Conservation (phyloP, 53 echinoderm and acorn worm species). For the Arbacia lixula region DNA sequence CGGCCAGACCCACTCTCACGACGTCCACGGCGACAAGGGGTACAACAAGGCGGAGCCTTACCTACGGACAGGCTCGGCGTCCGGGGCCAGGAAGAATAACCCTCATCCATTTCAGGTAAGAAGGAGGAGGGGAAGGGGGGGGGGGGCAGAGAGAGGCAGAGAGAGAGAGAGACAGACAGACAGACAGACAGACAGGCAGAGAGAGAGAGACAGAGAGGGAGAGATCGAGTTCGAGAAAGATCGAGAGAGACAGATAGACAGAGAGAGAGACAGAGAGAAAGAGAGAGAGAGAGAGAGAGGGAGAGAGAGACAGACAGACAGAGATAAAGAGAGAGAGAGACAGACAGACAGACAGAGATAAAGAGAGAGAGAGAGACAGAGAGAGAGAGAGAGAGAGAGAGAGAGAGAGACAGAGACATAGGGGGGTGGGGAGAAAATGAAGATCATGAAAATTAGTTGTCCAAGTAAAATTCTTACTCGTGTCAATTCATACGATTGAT, state of each 20-base stretch:
- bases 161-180: not conserved
- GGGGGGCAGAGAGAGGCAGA: not conserved
- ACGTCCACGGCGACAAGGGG: conserved; percentile 74
- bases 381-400: not conserved
- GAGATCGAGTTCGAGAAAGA: not conserved
- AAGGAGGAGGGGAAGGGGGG: not conserved
- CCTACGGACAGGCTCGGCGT: conserved; percentile 82
- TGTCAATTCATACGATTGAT: too few species aligned
- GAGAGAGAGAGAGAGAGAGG: not conserved
- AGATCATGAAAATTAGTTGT: too few species aligned
- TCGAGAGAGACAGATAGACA: not conserved
- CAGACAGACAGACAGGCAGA: not conserved
- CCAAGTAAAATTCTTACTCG: too few species aligned
- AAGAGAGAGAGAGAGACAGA: not conserved
- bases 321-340: not conserved
- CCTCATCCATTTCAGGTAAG: conserved; percentile 96
- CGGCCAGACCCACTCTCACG: conserved; percentile 74
- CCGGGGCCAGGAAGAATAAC: conserved; percentile 87
- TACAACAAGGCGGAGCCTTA: conserved; percentile 69
- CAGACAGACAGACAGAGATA: not conserved
- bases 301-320: not conserved
- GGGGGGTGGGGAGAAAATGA: not conserved
- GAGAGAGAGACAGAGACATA: not conserved
- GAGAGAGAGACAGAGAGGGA: not conserved
- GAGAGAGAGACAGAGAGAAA: not conserved